phyloP scores from a whole-genome alignment of 2,797 vertebrate genomes.

The Huso huso region DNA sequence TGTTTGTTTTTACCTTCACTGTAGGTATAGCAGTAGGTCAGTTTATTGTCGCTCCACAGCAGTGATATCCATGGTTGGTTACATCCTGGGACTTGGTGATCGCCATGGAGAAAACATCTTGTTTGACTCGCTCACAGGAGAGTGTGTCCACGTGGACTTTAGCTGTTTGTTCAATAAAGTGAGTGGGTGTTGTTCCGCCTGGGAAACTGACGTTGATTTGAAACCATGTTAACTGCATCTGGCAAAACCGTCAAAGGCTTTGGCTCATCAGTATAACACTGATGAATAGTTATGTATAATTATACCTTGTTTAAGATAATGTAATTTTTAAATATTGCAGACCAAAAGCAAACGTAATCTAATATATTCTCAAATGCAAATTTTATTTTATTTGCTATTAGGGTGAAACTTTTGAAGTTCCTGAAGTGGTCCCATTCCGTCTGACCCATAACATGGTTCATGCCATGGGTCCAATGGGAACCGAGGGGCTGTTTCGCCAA shows the following conservation, averaged over 20 bases:
- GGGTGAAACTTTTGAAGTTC: conserved; percentile 97
- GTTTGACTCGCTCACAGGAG: conserved; percentile 91
- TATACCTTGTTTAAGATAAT: no score
- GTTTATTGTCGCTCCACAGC: conserved; percentile 92
- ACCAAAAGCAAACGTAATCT: no score
- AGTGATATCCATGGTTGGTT: conserved; percentile 98
- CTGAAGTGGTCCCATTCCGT: conserved; percentile 94
- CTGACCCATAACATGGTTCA: conserved; percentile 97
- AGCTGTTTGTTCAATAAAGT: conserved; percentile 99
- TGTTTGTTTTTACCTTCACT: neutral
- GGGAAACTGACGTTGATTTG: neutral
- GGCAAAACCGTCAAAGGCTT: neutral
- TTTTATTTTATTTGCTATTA: conserved; percentile 34
- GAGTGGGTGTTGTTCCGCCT: conserved; percentile 6
- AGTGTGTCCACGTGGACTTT: conserved; percentile 96
- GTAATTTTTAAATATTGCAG: no score
- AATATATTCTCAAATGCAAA: neutral
- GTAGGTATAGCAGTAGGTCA: conserved; percentile 93
- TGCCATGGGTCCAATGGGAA: conserved; percentile 97
- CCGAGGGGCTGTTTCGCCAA: conserved; percentile 91
- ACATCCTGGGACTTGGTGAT: conserved; percentile 89
- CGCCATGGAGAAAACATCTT: conserved; percentile 96
- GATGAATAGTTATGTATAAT: no score
- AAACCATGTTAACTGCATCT: neutral
- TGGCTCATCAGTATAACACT: no score